Base-by-base conservation (phyloP, 2,797 vertebrate genomes). In the Enteromius fasciolatus region DNA sequence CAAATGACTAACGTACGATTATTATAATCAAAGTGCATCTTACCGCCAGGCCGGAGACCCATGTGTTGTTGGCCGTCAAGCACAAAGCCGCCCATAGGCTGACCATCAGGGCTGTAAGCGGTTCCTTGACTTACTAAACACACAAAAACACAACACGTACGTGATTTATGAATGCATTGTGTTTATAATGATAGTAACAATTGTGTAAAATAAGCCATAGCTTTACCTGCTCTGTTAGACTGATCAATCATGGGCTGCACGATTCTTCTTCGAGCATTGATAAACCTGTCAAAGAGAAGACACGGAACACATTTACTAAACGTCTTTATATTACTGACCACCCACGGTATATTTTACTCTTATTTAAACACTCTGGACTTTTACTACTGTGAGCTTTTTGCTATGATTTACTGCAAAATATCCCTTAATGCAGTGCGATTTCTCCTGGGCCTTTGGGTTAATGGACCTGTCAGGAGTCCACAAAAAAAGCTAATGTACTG, bases 221-320 rank as follows among this genome's bases (percentile, higher is more conserved):
- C 12, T 92, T 94, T 95, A 97, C 97, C 97, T 96, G 97, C 95
- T 97, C 97, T 96, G 94, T 98, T 99, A 87, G 97, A 98, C 94
- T 99, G 97, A 94, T 99, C 97, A 85, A 99, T 99, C 97, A 99
- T 99, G 82, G 97, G 97, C 90, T 99, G 97, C 86, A 99, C 97
- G 95, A 99, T 99, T 94, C 97, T 96, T 94, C 97, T 97, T 91
- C 97, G 95, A 90, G 97, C 97, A 86, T 99, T 99, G 91, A 99
- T 99, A 90, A 99, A 99, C 97, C 97, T 99, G 94, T 50, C 94
- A 93, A 81, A 72, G 3, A 64, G 57, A 52, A 68, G 41, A 68
- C 87, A 90, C 1, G 23, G 14, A 70, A 59, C 44, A 80, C 44
- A 67, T 80, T 57, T 76, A 33, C 17, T 41, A 69, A 83, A 63